Base-by-base conservation (phyloP, 1,140 invertebrate species). In the Caenorhabditis briggsae region DNA sequence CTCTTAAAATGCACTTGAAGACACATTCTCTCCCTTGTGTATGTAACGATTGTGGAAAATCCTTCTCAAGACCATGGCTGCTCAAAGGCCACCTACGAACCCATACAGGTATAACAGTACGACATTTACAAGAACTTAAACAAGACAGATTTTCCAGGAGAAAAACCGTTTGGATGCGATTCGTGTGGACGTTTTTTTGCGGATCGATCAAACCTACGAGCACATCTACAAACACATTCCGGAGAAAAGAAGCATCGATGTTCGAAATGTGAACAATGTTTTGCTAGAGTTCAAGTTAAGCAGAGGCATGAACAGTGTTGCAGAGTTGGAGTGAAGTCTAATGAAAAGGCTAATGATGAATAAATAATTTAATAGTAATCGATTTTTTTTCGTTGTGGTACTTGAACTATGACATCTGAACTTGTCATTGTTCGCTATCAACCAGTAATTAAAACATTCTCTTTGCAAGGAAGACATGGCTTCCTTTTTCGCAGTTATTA, bases 221-320 rank as follows among this genome's bases (percentile, higher is more conserved):
- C 97, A 0, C 97, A 99, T 94, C 98, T 99, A 97, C 97, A 98
- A 93, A 99, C 97, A 0, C 97, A 99, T 93, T 97, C 82, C 5
- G 82, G 82, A 43, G 58, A 83, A 23, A 78, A 78, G 46, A 78
- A 78, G 46, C 70, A 78, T 78, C 18, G 70, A 50, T 78, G 70
- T 50, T 50, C 70, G 70, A 48, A 46, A 20, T 78, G 70, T 50
- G 70, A 46, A 53, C 70, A 78, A 43, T 78, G 46, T 11, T 78
- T 78, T 78, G 70, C 70, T 12, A 14, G 70, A 11, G 70, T 78
- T 16, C 70, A 78, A 78, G 70, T 78, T 14, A 41, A 46, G 5
- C 70, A 78, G 46, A 48, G 70, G 6, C 70, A 78, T 41, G 70
- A 78, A n/a, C 70, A 78, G 18, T 23, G 70, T 50, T 78, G 70